Percentiles rank a stretch among this genome's conserved stretches.
phyloP scores from a whole-genome alignment of 2,888 invertebrate species.

The Ormyrus pomaceus region DNA sequence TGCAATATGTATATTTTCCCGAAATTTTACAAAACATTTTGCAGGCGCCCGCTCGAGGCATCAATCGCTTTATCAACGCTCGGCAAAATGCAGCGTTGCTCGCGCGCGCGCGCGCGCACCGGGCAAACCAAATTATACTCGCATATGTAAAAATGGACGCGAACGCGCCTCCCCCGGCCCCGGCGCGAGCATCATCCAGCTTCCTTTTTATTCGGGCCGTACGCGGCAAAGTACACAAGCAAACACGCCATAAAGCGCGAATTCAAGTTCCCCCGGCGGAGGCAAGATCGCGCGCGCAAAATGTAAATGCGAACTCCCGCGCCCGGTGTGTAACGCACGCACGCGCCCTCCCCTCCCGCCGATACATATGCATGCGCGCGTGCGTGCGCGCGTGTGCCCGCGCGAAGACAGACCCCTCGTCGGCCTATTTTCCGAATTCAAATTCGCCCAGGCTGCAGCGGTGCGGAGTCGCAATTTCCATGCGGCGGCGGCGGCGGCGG shows the following conservation, averaged over 20 bases:
- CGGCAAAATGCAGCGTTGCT: background rate
- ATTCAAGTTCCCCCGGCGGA: background rate
- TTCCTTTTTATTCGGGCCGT: background rate
- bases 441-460: conserved; percentile 52
- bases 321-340: background rate
- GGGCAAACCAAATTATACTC: too few relatives aligned
- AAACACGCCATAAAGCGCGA: conserved; percentile 21
- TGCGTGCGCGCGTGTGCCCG: background rate
- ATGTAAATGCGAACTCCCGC: conserved; percentile 31
- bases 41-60: too few relatives aligned
- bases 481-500: background rate
- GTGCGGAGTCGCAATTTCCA: conserved; percentile 44
- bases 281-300: conserved; percentile 42
- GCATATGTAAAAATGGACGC: too few relatives aligned
- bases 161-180: too few relatives aligned
- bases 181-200: too few relatives aligned
- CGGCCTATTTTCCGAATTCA: conserved; percentile 62
- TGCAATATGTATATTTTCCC: too few relatives aligned
- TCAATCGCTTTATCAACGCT: conserved; percentile 10
- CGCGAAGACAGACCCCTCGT: too few relatives aligned
- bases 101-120: too few relatives aligned
- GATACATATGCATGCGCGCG: conserved; percentile 5
- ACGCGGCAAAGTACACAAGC: background rate
- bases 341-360: background rate
- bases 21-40: too few relatives aligned